Evolutionary conservation across 2,113 vertebrate species (phyloP).

Genomic region (Phrynosoma platyrhinos): DNA sequence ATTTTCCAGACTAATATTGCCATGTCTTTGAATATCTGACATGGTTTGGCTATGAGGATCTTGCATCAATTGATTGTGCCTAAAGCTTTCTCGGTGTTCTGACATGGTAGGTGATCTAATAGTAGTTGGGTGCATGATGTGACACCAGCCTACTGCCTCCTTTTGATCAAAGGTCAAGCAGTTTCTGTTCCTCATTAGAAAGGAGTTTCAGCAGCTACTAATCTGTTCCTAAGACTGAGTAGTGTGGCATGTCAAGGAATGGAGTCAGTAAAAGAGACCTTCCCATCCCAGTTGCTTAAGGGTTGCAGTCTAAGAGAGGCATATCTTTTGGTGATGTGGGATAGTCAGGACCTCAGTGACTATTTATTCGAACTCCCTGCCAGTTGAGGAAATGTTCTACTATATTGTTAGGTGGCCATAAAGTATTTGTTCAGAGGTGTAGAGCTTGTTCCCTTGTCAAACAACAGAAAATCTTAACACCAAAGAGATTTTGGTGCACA

Average conservation of each 20-base stretch:
- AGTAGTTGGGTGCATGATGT: neutral
- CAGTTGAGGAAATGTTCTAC: neutral
- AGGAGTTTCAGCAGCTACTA: neutral
- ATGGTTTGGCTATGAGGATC: neutral
- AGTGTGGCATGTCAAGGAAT: neutral
- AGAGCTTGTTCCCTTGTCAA: neutral
- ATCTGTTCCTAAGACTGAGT: neutral
- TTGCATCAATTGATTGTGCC: neutral
- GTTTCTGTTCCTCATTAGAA: neutral
- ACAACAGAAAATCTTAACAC: neutral
- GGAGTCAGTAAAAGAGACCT: neutral
- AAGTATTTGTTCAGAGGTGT: neutral
- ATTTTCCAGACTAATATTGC: too few relatives aligned
- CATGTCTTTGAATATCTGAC: neutral
- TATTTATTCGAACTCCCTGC: neutral
- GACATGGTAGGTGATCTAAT: neutral
- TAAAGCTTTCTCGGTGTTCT: neutral
- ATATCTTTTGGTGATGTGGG: neutral
- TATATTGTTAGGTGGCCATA: neutral
- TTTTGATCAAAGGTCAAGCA: neutral
- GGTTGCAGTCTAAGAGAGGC: neutral
- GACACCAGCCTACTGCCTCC: neutral
- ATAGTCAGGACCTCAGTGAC: neutral
- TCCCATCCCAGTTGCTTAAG: neutral
- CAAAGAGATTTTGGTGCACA: neutral